phyloP scores from a whole-genome alignment of 2,113 vertebrate species.

The Rana temporaria region DNA sequence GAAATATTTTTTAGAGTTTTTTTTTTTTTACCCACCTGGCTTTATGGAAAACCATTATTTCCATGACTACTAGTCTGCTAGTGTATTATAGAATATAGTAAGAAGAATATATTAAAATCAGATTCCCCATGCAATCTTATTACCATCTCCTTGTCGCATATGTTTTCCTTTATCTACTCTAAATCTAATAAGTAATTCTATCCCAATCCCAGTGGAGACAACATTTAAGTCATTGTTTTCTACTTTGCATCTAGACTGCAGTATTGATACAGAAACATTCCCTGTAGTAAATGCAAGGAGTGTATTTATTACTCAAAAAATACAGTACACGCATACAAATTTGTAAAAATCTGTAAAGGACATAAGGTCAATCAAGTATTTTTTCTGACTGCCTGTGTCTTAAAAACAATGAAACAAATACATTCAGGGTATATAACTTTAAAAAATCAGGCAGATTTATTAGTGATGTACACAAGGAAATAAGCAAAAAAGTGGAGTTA shows the following conservation, averaged over 20 bases:
- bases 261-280: not conserved
- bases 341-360: not conserved
- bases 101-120: not conserved
- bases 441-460: too few species aligned
- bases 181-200: slow-evolving; percentile 13
- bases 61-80: not conserved
- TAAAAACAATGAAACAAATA: not conserved
- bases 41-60: not conserved
- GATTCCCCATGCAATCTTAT: slow-evolving; percentile 15
- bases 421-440: slow-evolving; percentile 52
- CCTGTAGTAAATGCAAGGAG: not conserved
- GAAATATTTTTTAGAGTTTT: not conserved
- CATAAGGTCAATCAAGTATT: not conserved
- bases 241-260: not conserved
- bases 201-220: slow-evolving; percentile 14
- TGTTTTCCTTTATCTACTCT: slow-evolving; percentile 17
- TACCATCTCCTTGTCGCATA: slow-evolving; percentile 4
- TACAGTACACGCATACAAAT: not conserved
- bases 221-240: slow-evolving; percentile 13
- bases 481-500: too few species aligned
- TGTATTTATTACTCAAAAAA: not conserved
- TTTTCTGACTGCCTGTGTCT: not conserved
- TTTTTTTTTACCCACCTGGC: not conserved
- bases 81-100: slow-evolving; percentile 6
- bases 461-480: too few species aligned